phyloP scores from a whole-genome alignment of 2,888 invertebrate genomes.

The Himalopsyche anomala region DNA sequence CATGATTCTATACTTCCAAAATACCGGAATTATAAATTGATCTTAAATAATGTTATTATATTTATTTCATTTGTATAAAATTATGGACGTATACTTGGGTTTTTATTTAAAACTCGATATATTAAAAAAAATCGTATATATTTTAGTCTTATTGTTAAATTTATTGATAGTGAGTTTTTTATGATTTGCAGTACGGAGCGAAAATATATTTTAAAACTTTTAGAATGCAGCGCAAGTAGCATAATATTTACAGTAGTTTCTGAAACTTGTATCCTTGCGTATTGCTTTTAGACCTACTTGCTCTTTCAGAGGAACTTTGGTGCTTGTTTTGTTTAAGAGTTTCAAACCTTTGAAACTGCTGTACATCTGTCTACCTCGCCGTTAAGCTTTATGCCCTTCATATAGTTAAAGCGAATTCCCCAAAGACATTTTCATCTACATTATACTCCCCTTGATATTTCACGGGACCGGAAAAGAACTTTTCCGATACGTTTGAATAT shows the following conservation, averaged over 20 bases:
- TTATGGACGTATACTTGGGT: too few species aligned
- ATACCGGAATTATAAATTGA: too few species aligned
- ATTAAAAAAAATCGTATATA: too few species aligned
- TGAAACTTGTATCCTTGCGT: background rate
- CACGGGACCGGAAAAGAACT: background rate
- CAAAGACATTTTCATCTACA: conserved; percentile 12
- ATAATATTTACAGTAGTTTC: background rate
- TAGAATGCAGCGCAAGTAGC: too few species aligned
- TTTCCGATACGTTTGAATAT: background rate
- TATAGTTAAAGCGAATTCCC: conserved; percentile 9
- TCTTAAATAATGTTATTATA: too few species aligned
- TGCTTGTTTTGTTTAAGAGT: conserved; percentile 4
- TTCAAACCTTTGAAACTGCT: conserved; percentile 37
- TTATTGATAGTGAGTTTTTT: too few species aligned
- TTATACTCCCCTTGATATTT: conserved; percentile 22
- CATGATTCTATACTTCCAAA: too few species aligned
- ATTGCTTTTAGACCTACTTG: conserved; percentile 13
- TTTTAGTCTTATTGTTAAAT: too few species aligned
- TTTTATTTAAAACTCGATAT: too few species aligned
- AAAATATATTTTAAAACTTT: too few species aligned
- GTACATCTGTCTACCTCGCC: background rate
- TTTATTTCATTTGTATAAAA: too few species aligned
- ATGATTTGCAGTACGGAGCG: too few species aligned
- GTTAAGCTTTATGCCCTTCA: conserved; percentile 34
- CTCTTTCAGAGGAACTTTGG: background rate